Conservation (phyloP, 1,140 invertebrate species). For the Magallana gigas region DNA sequence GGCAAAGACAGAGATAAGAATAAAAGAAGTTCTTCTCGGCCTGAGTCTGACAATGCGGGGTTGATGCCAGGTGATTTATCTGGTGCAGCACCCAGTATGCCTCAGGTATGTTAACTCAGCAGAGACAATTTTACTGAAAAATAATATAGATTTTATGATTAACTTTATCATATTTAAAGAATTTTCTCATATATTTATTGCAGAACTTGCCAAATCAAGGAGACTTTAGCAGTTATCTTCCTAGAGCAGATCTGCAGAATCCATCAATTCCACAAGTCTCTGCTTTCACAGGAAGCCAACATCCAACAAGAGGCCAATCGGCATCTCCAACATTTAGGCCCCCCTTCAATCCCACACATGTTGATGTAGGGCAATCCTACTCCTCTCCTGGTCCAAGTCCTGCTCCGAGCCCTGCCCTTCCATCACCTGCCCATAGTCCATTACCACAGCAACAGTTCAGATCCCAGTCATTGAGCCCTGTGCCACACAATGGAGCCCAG, state of each 20-base stretch:
- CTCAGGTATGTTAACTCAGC: not conserved
- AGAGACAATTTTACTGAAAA: too few species aligned
- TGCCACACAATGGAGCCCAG: not conserved
- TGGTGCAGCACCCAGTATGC: not conserved
- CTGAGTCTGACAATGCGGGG: conserved; percentile 47
- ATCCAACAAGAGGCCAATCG: not conserved
- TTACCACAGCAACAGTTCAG: not conserved
- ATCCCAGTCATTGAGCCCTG: conserved; percentile 6
- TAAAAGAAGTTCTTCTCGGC: conserved; percentile 57
- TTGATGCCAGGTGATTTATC: conserved; percentile 63
- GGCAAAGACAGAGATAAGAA: conserved; percentile 62
- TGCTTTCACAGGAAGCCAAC: conserved; percentile 5
- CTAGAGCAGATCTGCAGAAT: not conserved
- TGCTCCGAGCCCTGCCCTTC: not conserved
- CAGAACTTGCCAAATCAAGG: conserved; percentile 9
- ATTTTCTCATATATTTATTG: not conserved
- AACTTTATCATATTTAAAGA: too few species aligned
- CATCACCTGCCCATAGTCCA: conserved; percentile 19
- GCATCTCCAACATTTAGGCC: conserved; percentile 1
- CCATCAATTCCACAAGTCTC: conserved; percentile 25
- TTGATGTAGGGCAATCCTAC: not conserved
- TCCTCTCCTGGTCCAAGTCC: conserved; percentile 9
- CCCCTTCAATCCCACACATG: conserved; percentile 2
- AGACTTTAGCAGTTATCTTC: not conserved
- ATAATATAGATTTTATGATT: too few species aligned